Percentiles rank a stretch among this genome's conserved stretches.
phyloP scores from a whole-genome alignment of 1,140 invertebrate genomes.

The Varroa destructor region DNA sequence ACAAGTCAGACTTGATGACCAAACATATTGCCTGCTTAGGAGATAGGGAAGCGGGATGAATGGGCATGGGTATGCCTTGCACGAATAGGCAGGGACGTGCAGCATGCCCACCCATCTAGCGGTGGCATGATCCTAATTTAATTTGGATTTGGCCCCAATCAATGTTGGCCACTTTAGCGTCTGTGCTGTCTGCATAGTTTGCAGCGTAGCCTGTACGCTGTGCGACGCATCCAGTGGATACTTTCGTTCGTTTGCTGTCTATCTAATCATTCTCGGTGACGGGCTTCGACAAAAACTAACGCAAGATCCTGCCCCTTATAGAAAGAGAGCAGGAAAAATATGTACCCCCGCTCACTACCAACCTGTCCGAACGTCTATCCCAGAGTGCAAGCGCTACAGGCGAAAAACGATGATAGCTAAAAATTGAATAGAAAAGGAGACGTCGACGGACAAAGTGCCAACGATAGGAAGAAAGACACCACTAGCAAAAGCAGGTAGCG shows the following conservation, averaged over 20 bases:
- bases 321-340: no score
- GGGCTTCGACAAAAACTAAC: no score
- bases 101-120: background rate
- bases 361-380: no score
- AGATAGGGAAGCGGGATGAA: background rate
- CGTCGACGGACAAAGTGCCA: background rate
- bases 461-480: background rate
- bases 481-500: no score
- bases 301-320: no score
- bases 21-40: background rate
- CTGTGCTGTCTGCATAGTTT: no score
- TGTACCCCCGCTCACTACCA: no score
- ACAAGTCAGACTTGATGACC: no score
- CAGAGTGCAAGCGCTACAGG: background rate
- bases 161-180: background rate
- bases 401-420: background rate
- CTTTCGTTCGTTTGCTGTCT: no score
- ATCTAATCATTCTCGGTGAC: no score
- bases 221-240: no score
- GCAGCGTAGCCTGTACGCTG: no score
- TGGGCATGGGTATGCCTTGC: background rate
- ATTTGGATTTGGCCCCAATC: slow-evolving; percentile 21
- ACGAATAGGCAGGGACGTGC: background rate
- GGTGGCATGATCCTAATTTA: slow-evolving; percentile 7
- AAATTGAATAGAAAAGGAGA: background rate